These are phyloP conservation scores for Falco columbarius DNA, from an alignment of 2,797 vertebrate genomes.

Conservation along the genomic window DNA sequence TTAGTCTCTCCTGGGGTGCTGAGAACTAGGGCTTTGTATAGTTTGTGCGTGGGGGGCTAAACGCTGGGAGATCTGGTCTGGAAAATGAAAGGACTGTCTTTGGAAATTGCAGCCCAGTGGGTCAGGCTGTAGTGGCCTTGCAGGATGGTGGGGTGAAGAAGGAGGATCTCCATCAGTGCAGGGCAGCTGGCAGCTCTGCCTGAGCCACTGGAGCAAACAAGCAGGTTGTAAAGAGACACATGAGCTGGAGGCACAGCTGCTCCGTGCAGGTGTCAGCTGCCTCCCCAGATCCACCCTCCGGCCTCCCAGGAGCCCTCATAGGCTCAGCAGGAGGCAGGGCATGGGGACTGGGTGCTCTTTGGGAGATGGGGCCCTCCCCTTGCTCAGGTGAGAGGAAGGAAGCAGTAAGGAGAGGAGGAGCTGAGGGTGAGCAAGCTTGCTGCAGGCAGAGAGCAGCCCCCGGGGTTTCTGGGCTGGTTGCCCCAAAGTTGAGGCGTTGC, in stretches of 20 bases:
- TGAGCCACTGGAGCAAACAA: neutral
- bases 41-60: neutral
- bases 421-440: fast-evolving
- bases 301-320: neutral
- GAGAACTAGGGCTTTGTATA: neutral
- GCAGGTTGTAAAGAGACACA: neutral
- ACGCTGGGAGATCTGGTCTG: neutral
- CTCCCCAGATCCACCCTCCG: neutral
- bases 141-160: neutral
- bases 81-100: neutral
- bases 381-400: neutral
- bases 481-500: neutral
- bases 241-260: neutral
- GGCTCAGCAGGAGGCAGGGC: fast-evolving
- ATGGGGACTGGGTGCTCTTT: fast-evolving
- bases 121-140: neutral
- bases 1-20: neutral
- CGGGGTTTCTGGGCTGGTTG: neutral
- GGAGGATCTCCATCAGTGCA: neutral
- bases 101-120: neutral
- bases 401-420: neutral
- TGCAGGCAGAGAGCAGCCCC: neutral
- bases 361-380: neutral
- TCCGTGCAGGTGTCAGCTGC: neutral
- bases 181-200: neutral